phyloP scores from a whole-genome alignment of 2,797 vertebrate species.

The Arnoldichthys spilopterus region DNA sequence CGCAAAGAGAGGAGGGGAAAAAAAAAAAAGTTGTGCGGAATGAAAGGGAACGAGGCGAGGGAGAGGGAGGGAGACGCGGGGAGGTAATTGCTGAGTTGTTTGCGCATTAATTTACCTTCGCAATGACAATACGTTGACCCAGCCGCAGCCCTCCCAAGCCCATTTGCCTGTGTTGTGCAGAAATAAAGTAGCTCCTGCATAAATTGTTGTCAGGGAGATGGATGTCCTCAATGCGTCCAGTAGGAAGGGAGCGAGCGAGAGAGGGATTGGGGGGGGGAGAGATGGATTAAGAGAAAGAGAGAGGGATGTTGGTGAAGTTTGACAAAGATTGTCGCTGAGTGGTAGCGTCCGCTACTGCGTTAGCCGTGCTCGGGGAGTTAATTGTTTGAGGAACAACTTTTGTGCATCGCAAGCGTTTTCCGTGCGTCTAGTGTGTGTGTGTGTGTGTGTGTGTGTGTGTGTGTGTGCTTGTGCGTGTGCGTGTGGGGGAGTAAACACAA shows the following conservation, averaged over 20 bases:
- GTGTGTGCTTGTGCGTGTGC: conserved; percentile 14
- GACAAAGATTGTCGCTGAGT: conserved; percentile 41
- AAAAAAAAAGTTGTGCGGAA: not conserved
- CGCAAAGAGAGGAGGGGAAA: conserved; percentile 1
- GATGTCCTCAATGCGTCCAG: conserved; percentile 56
- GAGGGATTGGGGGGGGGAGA: not conserved
- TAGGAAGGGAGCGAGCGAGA: conserved; percentile 44
- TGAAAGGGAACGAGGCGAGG: not conserved
- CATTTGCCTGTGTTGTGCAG: conserved; percentile 53
- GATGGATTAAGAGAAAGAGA: conserved; percentile 14
- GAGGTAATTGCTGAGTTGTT: conserved; percentile 53
- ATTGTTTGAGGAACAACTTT: conserved; percentile 52
- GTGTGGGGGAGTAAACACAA: not conserved
- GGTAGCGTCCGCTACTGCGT: conserved; percentile 31
- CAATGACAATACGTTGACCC: conserved; percentile 58
- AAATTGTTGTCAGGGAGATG: conserved; percentile 63
- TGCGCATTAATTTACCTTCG: conserved; percentile 60
- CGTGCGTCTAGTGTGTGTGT: conserved; percentile 17
- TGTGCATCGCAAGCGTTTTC: conserved; percentile 44
- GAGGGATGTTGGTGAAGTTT: conserved; percentile 35
- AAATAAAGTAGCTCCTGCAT: conserved; percentile 58
- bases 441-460: conserved; percentile 30
- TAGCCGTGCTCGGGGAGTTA: conserved; percentile 42
- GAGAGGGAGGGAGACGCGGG: conserved; percentile 13
- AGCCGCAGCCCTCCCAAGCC: conserved; percentile 45